phyloP scores from a whole-genome alignment of 2,113 vertebrate species.

The Hyaena hyaena region DNA sequence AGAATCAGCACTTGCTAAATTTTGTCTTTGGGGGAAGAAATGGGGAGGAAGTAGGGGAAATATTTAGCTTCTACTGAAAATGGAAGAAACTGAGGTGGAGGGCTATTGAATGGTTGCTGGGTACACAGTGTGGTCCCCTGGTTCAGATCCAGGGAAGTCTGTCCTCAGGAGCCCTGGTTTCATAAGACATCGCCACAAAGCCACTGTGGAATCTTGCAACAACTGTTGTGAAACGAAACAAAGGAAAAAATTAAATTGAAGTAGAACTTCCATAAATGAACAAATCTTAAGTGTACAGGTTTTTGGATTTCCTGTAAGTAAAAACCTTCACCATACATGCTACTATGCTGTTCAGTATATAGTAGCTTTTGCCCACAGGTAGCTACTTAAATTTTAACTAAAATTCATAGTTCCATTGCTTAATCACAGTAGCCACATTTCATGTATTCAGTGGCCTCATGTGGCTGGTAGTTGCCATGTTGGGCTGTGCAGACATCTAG shows the following conservation, averaged over 20 bases:
- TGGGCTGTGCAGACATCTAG: not conserved
- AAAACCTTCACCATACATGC: not conserved
- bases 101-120: not conserved
- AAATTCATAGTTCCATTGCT: not conserved
- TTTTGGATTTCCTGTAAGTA: not conserved
- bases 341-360: not conserved
- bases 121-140: not conserved
- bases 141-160: not conserved
- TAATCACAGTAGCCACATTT: not conserved
- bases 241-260: not conserved
- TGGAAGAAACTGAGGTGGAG: not conserved
- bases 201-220: not conserved
- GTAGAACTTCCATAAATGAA: not conserved
- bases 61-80: not conserved
- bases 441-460: not conserved
- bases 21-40: not conserved
- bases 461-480: not conserved
- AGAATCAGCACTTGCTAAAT: not conserved
- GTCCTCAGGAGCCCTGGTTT: not conserved
- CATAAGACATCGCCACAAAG: not conserved
- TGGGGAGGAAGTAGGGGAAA: not conserved
- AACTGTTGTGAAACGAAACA: not conserved
- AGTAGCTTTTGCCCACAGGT: not conserved
- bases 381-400: constrained; percentile 24
- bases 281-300: not conserved